phyloP scores from a whole-genome alignment of 2,113 vertebrate species.

The Podiceps cristatus region DNA sequence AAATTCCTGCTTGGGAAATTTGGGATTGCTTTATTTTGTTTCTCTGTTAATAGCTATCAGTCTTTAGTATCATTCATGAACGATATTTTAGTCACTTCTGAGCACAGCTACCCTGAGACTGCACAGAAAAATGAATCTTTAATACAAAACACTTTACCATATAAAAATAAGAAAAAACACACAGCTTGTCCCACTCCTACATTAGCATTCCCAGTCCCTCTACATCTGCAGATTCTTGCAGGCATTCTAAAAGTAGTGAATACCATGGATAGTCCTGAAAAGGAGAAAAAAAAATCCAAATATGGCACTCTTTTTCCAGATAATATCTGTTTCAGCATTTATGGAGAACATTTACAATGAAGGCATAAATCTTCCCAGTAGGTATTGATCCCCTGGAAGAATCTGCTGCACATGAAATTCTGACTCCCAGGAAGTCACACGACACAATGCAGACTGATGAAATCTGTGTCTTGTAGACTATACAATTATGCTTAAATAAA shows the following conservation, averaged over 20 bases:
- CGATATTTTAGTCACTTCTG: background rate
- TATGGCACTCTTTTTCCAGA: background rate
- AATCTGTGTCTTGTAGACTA: background rate
- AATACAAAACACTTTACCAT: background rate
- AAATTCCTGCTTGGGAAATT: background rate
- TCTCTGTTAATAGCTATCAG: background rate
- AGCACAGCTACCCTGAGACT: background rate
- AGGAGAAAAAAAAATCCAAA: background rate
- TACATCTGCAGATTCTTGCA: background rate
- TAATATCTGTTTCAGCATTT: background rate
- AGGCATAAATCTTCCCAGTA: background rate
- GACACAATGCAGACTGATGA: background rate
- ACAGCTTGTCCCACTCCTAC: background rate
- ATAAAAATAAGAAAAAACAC: background rate
- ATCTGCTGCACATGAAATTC: background rate
- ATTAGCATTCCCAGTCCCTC: background rate
- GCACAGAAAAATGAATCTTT: background rate
- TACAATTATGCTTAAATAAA: background rate
- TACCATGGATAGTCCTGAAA: background rate
- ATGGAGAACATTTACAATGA: background rate
- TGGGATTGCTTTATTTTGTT: background rate
- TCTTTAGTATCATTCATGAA: background rate
- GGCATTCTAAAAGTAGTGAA: background rate
- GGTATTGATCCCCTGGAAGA: background rate
- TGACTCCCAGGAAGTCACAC: background rate